Evolutionary conservation across 2,797 vertebrate species (phyloP).

Genomic region (Delichon dasypus): DNA sequence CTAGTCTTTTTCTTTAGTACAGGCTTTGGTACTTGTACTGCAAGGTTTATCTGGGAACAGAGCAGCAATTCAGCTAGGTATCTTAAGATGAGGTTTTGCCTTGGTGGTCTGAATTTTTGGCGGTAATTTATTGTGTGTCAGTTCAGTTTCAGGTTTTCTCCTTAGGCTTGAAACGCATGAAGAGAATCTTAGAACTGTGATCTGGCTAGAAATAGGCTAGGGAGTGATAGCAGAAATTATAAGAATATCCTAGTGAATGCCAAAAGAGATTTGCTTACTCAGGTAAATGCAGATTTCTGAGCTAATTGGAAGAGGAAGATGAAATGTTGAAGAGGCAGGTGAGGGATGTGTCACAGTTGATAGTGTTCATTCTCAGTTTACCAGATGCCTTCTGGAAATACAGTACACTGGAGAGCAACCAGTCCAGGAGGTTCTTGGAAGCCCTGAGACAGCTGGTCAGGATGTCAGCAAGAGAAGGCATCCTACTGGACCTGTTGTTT

Average conservation of each 20-base stretch:
- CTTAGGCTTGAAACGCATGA: not conserved
- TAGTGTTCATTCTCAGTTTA: not conserved
- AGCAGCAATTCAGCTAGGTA: not conserved
- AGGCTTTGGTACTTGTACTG: not conserved
- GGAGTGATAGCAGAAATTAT: not conserved
- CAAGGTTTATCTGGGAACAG: not conserved
- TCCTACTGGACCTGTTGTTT: not conserved
- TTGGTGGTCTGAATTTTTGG: not conserved
- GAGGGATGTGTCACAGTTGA: not conserved
- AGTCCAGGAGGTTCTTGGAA: not conserved
- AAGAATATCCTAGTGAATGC: not conserved
- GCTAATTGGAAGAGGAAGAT: not conserved
- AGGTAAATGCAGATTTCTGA: not conserved
- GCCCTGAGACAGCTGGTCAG: not conserved
- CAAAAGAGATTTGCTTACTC: not conserved
- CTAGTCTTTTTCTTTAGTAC: not conserved
- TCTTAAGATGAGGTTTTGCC: not conserved
- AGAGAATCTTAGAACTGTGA: not conserved
- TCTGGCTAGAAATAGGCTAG: not conserved
- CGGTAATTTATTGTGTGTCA: not conserved
- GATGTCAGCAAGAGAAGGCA: not conserved
- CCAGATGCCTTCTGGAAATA: not conserved
- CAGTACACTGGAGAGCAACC: not conserved
- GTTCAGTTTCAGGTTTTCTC: not conserved
- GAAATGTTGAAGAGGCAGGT: not conserved